These are phyloP conservation scores for Ditylenchus weischeri DNA, from an alignment of 2,888 invertebrate species.

Conservation along the genomic window DNA sequence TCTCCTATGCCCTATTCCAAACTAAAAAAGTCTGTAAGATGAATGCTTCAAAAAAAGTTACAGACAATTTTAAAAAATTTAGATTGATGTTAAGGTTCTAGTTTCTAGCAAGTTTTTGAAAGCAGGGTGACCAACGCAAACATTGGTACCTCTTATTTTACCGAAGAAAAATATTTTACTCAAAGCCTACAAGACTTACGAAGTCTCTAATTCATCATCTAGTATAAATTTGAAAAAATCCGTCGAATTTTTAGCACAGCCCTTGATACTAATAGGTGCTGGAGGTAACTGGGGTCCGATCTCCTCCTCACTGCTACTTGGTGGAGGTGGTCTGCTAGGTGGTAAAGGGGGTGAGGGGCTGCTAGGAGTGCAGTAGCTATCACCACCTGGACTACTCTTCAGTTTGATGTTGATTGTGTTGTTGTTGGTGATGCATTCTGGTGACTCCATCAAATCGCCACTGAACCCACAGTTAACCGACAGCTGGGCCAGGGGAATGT, in stretches of 20 bases:
- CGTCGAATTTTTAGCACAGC: constrained; percentile 19
- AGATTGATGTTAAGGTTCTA: too few relatives aligned
- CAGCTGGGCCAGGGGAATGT: not conserved
- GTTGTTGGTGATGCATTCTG: constrained; percentile 11
- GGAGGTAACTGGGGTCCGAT: constrained; percentile 6
- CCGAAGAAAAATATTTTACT: too few relatives aligned
- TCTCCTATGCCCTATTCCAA: too few relatives aligned
- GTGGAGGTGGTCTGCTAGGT: constrained; percentile 35
- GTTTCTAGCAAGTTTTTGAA: too few relatives aligned
- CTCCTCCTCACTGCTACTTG: constrained; percentile 22
- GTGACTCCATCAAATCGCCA: not conserved
- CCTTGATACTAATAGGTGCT: not conserved
- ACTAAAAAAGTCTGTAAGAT: too few relatives aligned
- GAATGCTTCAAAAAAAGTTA: too few relatives aligned
- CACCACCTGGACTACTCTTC: not conserved
- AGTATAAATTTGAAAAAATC: constrained; percentile 53
- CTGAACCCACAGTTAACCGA: constrained; percentile 8
- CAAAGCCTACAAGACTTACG: constrained; percentile 35
- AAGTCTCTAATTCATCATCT: constrained; percentile 53
- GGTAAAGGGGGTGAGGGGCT: constrained; percentile 41
- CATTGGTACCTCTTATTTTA: too few relatives aligned
- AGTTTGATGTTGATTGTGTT: constrained; percentile 8
- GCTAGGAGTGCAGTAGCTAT: not conserved
- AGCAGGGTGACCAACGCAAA: too few relatives aligned
- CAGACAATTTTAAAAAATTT: too few relatives aligned